Percentiles rank a stretch among this genome's conserved stretches.
Evolutionary conservation across 2,113 vertebrate species (phyloP).

Genomic region (Silurus glanis): DNA sequence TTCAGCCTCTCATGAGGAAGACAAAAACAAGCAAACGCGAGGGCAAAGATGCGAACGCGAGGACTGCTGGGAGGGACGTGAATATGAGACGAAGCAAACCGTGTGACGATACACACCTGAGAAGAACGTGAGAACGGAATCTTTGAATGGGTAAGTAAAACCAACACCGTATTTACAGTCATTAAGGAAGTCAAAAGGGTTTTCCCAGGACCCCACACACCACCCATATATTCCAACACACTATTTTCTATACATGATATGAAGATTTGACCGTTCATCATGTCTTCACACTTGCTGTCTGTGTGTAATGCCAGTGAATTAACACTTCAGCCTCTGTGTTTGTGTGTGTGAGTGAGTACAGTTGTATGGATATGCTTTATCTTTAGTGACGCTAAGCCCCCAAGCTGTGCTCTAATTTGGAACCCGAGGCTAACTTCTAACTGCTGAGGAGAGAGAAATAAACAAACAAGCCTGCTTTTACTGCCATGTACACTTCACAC

Average conservation of each 20-base stretch:
- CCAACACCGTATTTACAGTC: background rate
- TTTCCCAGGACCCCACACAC: background rate
- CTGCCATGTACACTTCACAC: constrained; percentile 19
- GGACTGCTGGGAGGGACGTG: constrained; percentile 12
- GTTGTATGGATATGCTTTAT: constrained; percentile 28
- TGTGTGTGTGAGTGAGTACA: background rate
- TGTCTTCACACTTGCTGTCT: constrained; percentile 1
- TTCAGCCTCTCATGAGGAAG: constrained; percentile 18
- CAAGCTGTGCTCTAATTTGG: constrained; percentile 46
- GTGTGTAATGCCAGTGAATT: constrained; percentile 22
- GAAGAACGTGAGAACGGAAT: background rate
- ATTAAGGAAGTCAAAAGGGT: background rate
- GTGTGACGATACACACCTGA: background rate
- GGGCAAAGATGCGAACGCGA: constrained; percentile 11
- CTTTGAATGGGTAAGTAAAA: background rate
- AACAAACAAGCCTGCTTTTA: constrained; percentile 28
- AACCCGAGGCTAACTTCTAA: constrained; percentile 25
- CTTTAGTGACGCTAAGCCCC: constrained; percentile 39
- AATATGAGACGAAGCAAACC: background rate
- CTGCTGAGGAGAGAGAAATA: background rate
- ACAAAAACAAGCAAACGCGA: background rate
- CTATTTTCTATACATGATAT: background rate
- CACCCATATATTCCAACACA: background rate
- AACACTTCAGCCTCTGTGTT: constrained; percentile 20
- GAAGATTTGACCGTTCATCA: background rate